phyloP scores from a whole-genome alignment of 2,113 vertebrate genomes.

The Hypocryptadius cinnamomeus region DNA sequence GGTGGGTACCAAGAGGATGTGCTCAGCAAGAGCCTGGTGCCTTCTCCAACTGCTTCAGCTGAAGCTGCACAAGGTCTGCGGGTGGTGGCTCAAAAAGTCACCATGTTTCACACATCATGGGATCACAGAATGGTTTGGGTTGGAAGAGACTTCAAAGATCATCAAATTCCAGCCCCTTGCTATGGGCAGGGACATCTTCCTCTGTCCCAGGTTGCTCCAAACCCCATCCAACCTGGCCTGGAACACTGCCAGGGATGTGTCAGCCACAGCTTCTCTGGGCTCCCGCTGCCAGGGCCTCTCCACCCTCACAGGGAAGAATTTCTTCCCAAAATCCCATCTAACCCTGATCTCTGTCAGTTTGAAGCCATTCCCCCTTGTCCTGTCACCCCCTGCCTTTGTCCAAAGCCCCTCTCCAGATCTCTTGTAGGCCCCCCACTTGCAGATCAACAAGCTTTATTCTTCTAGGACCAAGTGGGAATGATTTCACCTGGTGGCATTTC shows the following conservation, averaged over 20 bases:
- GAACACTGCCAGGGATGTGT: neutral
- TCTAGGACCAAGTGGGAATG: neutral
- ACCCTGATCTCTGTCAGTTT: neutral
- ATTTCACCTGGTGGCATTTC: neutral
- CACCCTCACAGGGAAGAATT: neutral
- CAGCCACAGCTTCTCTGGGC: neutral
- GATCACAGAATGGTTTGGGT: neutral
- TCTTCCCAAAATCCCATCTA: neutral
- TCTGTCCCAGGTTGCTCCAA: neutral
- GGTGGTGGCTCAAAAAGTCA: neutral
- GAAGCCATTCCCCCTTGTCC: neutral
- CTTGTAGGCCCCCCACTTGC: neutral
- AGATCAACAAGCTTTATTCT: neutral
- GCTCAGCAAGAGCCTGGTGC: neutral
- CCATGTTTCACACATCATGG: neutral
- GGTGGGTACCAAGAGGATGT: neutral
- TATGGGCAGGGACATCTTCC: neutral
- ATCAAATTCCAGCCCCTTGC: neutral
- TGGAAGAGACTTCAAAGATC: neutral
- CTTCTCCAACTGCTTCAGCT: neutral
- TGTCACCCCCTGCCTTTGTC: neutral
- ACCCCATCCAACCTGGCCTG: accelerated
- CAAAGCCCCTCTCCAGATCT: neutral
- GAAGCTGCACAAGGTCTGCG: neutral
- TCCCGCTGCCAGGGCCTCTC: accelerated